These are phyloP conservation scores for Crax fasciolata DNA, from an alignment of 2,797 vertebrate genomes.

Conservation along the genomic window DNA sequence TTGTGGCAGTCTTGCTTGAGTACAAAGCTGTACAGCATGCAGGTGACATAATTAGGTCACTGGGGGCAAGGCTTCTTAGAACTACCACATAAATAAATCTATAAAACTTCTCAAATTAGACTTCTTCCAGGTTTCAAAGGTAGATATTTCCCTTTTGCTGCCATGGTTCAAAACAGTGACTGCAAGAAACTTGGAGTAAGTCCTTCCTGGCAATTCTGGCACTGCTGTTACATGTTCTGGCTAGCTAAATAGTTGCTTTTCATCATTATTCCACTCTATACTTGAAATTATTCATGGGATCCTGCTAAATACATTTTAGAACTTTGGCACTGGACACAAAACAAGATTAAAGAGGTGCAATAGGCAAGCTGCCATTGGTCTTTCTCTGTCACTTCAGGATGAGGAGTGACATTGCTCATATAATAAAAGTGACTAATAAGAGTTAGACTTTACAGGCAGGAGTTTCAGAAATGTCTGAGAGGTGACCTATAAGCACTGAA, in stretches of 20 bases:
- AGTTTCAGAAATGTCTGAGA: background rate
- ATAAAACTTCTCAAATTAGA: constrained; percentile 37
- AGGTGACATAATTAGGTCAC: constrained; percentile 89
- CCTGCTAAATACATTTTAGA: background rate
- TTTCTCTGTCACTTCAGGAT: background rate
- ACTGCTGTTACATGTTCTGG: background rate
- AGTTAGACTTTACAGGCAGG: background rate
- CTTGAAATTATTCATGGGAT: background rate
- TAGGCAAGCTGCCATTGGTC: background rate
- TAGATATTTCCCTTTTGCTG: background rate
- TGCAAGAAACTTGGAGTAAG: background rate
- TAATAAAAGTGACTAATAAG: background rate
- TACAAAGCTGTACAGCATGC: constrained; percentile 77
- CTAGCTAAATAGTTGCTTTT: background rate
- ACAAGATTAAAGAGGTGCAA: background rate
- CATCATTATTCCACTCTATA: background rate
- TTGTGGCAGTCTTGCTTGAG: constrained; percentile 54
- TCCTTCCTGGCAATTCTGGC: background rate
- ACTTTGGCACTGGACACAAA: background rate
- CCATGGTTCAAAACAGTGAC: constrained; percentile 29
- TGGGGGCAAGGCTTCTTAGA: constrained; percentile 78
- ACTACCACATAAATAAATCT: constrained; percentile 65
- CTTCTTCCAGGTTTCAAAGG: constrained; percentile 30
- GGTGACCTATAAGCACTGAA: background rate
- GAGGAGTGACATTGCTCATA: background rate